Conservation (phyloP, 2,113 vertebrate genomes). For the Bothrops jararaca region DNA sequence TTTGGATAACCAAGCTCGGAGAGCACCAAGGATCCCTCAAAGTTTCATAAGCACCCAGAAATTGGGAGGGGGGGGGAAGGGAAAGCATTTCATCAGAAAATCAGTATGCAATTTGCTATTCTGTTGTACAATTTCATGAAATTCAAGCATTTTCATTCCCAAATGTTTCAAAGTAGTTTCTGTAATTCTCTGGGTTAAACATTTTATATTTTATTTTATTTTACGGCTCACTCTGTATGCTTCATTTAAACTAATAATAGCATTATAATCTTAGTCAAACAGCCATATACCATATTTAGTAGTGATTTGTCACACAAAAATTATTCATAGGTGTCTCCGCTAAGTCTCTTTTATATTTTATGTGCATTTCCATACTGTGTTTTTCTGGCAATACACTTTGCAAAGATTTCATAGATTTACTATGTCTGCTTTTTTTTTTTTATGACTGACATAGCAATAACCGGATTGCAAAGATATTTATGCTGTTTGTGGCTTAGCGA, state of each 20-base stretch:
- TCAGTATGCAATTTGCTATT: slow-evolving; percentile 43
- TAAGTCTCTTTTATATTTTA: slow-evolving; percentile 78
- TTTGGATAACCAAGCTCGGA: too few species aligned
- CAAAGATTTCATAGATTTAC: slow-evolving; percentile 88
- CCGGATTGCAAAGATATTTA: slow-evolving; percentile 99
- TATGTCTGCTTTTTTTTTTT: slow-evolving; percentile 95
- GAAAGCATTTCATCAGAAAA: slow-evolving; percentile 34
- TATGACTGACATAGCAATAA: slow-evolving; percentile 99
- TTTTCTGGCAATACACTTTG: slow-evolving; percentile 81
- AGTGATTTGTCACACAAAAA: slow-evolving; percentile 86
- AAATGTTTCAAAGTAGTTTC: slow-evolving; percentile 4
- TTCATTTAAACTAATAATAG: slow-evolving; percentile 64
- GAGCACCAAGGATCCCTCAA: background rate
- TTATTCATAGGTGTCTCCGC: slow-evolving; percentile 83
- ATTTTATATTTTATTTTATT: background rate
- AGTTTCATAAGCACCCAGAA: slow-evolving; percentile 19
- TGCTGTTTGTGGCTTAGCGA: slow-evolving; percentile 97
- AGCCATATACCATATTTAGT: slow-evolving; percentile 77
- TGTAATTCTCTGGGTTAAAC: slow-evolving; percentile 30
- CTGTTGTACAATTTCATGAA: slow-evolving; percentile 24
- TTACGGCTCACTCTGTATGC: slow-evolving; percentile 53
- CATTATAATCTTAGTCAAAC: slow-evolving; percentile 73
- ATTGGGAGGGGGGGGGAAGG: background rate
- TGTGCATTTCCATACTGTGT: slow-evolving; percentile 79
- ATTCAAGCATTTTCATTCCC: slow-evolving; percentile 20